These are phyloP conservation scores for Drosophila pegasa DNA, from an alignment of 2,888 invertebrate genomes.

Conservation along the genomic window DNA sequence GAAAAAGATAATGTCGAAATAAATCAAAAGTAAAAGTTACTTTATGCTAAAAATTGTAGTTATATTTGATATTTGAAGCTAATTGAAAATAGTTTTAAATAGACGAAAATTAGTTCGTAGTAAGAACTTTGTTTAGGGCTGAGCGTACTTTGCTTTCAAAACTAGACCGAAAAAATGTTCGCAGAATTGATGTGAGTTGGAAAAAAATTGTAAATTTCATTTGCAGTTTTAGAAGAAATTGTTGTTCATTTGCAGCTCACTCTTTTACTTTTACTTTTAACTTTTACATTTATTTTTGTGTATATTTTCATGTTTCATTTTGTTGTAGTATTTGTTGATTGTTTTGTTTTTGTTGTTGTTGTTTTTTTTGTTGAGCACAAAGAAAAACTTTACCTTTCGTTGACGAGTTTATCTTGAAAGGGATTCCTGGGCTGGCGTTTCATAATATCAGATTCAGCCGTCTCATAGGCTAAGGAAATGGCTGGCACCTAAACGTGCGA, in stretches of 20 bases:
- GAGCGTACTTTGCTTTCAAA: slow-evolving; percentile 63
- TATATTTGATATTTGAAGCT: slow-evolving; percentile 51
- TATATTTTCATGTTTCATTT: slow-evolving; percentile 33
- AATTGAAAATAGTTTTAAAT: slow-evolving; percentile 47
- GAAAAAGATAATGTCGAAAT: slow-evolving; percentile 33
- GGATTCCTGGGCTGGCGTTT: slow-evolving; percentile 99
- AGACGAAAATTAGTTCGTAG: slow-evolving; percentile 59
- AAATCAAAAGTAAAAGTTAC: slow-evolving; percentile 39
- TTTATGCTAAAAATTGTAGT: slow-evolving; percentile 33
- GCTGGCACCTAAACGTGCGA: slow-evolving; percentile 92
- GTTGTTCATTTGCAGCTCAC: slow-evolving; percentile 41
- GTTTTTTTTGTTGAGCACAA: slow-evolving; percentile 65
- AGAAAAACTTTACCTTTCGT: slow-evolving; percentile 93
- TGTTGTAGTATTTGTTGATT: slow-evolving; percentile 35
- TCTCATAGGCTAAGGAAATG: slow-evolving; percentile 99
- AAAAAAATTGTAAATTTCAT: slow-evolving; percentile 18
- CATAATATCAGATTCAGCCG: slow-evolving; percentile 99
- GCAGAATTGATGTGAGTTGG: slow-evolving; percentile 22
- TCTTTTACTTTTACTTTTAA: slow-evolving; percentile 33
- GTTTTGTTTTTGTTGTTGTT: slow-evolving; percentile 20
- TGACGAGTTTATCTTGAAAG: slow-evolving; percentile 98
- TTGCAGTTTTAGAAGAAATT: slow-evolving; percentile 26
- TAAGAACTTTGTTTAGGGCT: slow-evolving; percentile 44
- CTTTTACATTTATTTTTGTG: slow-evolving; percentile 44
- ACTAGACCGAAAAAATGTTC: slow-evolving; percentile 51